Evolutionary conservation across 1,140 invertebrate genomes (phyloP).

Genomic region (Metaphire vulgaris): DNA sequence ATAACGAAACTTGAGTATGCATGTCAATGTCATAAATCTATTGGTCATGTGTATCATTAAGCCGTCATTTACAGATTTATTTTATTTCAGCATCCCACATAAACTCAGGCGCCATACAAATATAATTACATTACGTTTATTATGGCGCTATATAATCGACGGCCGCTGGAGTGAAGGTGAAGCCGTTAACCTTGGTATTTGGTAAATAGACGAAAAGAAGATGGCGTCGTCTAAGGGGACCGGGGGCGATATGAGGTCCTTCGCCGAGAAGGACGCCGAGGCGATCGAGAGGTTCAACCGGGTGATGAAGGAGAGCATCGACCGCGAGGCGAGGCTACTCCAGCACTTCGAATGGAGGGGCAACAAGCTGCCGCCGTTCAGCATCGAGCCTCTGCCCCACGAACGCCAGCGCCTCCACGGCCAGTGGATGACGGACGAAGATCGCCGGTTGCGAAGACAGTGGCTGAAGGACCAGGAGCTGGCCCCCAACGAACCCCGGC

Average conservation of each 20-base stretch:
- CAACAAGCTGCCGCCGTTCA: slow-evolving; percentile 42
- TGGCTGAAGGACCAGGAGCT: slow-evolving; percentile 49
- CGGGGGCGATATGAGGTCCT: not conserved
- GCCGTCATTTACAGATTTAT: no score
- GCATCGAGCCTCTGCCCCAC: slow-evolving; percentile 44
- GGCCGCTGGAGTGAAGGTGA: no score
- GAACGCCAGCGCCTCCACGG: slow-evolving; percentile 41
- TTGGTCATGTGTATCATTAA: no score
- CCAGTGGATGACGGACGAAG: slow-evolving; percentile 42
- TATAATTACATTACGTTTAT: no score
- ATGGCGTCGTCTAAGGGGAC: not conserved
- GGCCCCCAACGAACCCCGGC: slow-evolving; percentile 42
- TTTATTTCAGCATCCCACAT: no score
- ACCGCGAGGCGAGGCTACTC: slow-evolving; percentile 27
- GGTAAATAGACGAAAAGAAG: not conserved
- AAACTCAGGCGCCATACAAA: no score
- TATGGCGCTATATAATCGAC: no score
- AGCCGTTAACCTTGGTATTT: no score
- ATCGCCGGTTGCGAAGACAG: slow-evolving; percentile 42
- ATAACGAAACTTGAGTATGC: no score
- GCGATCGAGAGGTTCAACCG: slow-evolving; percentile 26
- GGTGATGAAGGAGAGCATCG: slow-evolving; percentile 8
- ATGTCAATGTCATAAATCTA: no score
- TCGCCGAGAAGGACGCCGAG: slow-evolving; percentile 23
- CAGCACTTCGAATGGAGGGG: slow-evolving; percentile 33